A percentile compares a stretch with the other conserved stretches of the same genome.
These are phyloP conservation scores for Oryzaephilus surinamensis DNA, from an alignment of 1,140 invertebrate genomes.

Conservation along the genomic window DNA sequence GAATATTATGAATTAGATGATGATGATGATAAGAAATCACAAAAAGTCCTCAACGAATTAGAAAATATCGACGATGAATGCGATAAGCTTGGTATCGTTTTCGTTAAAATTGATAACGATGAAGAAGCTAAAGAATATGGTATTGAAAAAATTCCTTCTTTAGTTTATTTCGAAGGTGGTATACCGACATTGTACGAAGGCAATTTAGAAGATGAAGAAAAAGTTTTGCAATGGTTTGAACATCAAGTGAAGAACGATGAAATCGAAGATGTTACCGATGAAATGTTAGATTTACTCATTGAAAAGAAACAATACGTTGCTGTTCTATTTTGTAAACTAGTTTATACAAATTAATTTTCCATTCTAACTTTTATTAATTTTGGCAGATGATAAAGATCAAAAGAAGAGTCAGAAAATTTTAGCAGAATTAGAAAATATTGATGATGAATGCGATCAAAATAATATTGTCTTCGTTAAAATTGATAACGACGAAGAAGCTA, in stretches of 20 bases:
- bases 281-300: constrained; percentile 88
- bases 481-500: constrained; percentile 76
- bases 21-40: constrained; percentile 80
- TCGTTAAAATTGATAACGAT: constrained; percentile 87
- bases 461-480: constrained; percentile 91
- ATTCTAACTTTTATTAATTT: constrained; percentile 11
- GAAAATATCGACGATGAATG: constrained; percentile 95
- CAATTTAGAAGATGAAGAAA: constrained; percentile 83
- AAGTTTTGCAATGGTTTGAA: constrained; percentile 79
- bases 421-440: constrained; percentile 82
- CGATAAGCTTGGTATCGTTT: constrained; percentile 73
- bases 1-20: constrained; percentile 52
- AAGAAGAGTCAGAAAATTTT: constrained; percentile 83
- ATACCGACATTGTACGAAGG: constrained; percentile 82
- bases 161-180: constrained; percentile 86
- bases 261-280: constrained; percentile 89
- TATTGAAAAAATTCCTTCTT: constrained; percentile 73
- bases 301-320: constrained; percentile 80
- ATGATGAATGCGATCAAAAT: constrained; percentile 86
- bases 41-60: constrained; percentile 75
- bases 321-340: constrained; percentile 76
- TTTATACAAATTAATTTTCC: background rate
- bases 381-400: constrained; percentile 81
- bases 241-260: constrained; percentile 78
- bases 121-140: constrained; percentile 86